Evolutionary conservation across 2,113 vertebrate species (phyloP), one percentile per base, ranked within the genome.

Genomic region (Psettodes erumei): DNA sequence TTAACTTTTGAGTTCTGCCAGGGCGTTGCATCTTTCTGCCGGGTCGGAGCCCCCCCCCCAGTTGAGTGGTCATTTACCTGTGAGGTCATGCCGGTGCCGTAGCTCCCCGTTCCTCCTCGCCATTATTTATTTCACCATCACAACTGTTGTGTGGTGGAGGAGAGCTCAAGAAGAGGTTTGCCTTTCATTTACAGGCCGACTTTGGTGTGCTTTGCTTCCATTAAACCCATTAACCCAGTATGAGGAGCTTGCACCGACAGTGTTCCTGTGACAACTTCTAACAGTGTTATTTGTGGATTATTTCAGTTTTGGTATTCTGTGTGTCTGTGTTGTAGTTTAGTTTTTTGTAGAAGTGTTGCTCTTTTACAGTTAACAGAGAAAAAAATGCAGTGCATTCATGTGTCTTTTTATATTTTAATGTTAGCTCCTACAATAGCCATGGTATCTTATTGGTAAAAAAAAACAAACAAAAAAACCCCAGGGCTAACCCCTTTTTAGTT

Each of bases 251-350:
- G 11, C 27, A 58, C 21, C 53, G 9, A 5, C 32, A 11, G 38
- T 18, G 30, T 69, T 62, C 30, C 53, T 40, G 21, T 78, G 8
- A 48, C 13, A 33, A 61, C 21, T 45, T 62, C 66, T 59, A 32
- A 53, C 32, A 30, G 69, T 56, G 68, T 83, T 56, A 53, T 10
- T 28, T 43, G 35, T 48, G 54, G 27, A 33, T 33, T 66, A 0
- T 42, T 64, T 40, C 11, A 15, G 6, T 65, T 72, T 60, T 25
- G 33, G 18, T 54, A 28, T n/a, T 25, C 28, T 30, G 37, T 47
- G 33, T 33, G 50, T 68, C 19, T 59, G 47, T 45, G 37, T 38
- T 56, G 58, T 50, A 38, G 28, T 23, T 70, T 78, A 7, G 59
- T 59, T 28, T 58, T 19, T 56, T 53, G 61, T 11, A 60, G 37